Evolutionary conservation across 2,113 vertebrate species (phyloP).

Genomic region (Steatornis caripensis): DNA sequence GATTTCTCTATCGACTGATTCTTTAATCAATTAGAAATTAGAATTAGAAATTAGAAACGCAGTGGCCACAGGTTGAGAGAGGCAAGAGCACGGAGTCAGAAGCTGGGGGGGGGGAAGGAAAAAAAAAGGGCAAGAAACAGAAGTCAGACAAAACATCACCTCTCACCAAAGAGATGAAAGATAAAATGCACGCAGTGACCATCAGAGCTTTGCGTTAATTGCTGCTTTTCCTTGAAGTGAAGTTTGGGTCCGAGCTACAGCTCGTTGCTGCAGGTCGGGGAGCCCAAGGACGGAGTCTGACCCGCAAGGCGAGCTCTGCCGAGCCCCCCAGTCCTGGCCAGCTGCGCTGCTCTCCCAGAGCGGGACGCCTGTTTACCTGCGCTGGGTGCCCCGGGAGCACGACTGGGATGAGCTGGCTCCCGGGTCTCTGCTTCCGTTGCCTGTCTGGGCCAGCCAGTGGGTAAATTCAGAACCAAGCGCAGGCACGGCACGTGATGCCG

Average conservation of each 20-base stretch:
- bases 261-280: background rate
- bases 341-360: no score
- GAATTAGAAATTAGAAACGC: background rate
- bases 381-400: rapidly evolving
- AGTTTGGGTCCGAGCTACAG: background rate
- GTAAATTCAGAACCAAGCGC: background rate
- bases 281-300: background rate
- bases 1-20: background rate
- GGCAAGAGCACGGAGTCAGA: no score
- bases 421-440: background rate
- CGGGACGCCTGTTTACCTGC: background rate
- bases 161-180: background rate
- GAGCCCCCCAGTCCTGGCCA: background rate
- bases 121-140: background rate
- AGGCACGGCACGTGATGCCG: background rate
- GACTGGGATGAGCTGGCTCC: background rate
- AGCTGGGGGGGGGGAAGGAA: no score
- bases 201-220: background rate
- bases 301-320: background rate
- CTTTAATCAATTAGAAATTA: no score
- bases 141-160: background rate
- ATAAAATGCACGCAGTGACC: background rate
- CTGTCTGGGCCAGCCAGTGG: background rate
- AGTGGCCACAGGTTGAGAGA: background rate
- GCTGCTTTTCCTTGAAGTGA: rapidly evolving